Evolutionary conservation across 1,140 invertebrate species (phyloP), one percentile per base, ranked within the genome.

Genomic region (Hycleus phaleratus): DNA sequence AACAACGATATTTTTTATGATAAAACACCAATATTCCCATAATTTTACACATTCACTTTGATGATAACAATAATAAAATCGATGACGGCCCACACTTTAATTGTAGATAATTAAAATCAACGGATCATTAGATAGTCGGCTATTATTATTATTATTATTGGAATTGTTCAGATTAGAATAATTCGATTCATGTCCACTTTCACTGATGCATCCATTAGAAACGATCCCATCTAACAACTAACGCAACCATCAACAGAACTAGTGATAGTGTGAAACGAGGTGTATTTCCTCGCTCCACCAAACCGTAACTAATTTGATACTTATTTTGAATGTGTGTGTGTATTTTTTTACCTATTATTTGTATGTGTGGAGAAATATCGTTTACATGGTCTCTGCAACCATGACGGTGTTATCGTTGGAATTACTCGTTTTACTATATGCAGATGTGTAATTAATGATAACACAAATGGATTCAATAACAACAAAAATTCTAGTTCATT

Each of bases 211-310:
- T 26, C 51, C 51, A 53, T 53, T 53, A 45, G 42, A 45, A 32
- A 32, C 32, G 32, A 11, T 42, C 9, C 9, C 11, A 7, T 42
- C 40, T 7, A 32, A 32, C 32, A 32, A 42, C 40, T 9, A 42
- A 42, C 40, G 10, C 9, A 42, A 11, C 40, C 9, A 42, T 42
- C 50, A 65, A 45, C 53, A 56, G 49, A 48, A 60, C 59, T 56
- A 59, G 50, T 56, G 64, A 59, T 66, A 68, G 68, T 70, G 68
- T 68, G 68, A 70, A 71, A 65, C 68, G 69, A 71, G 69, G 65
- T 70, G 68, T 69, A 67, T 68, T 71, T 68, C 69, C 69, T 63
- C 66, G 69, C 67, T 71, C 59, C 65, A 68, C 44, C 42, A 53
- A 43, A 53, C 62, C 67, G 65, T 66, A 56, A 71, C 69, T 71